Evolutionary conservation across 1,140 invertebrate genomes (phyloP).

Genomic region (Heliconius hermathena): DNA sequence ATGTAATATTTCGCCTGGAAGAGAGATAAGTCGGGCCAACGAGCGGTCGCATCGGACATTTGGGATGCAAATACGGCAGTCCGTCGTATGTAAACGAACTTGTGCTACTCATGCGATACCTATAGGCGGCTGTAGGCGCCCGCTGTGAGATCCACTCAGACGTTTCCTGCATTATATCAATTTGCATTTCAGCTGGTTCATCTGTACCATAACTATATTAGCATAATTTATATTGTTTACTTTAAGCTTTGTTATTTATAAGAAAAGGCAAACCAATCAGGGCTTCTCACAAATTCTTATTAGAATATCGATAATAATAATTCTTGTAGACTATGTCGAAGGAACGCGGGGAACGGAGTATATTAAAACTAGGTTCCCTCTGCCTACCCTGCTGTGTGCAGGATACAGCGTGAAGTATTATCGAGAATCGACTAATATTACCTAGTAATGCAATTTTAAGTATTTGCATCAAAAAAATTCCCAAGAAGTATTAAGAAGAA

Average conservation of each 20-base stretch:
- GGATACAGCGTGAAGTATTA: not conserved
- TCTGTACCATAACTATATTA: slow-evolving; percentile 36
- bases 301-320: not conserved
- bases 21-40: slow-evolving; percentile 72
- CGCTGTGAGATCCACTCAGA: slow-evolving; percentile 79
- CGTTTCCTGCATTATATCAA: slow-evolving; percentile 81
- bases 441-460: no score
- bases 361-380: no score
- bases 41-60: slow-evolving; percentile 72
- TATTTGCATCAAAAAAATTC: no score
- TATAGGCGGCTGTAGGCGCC: slow-evolving; percentile 47
- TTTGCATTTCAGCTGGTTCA: slow-evolving; percentile 77
- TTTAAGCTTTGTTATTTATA: not conserved
- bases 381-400: no score
- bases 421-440: not conserved
- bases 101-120: slow-evolving; percentile 74
- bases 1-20: slow-evolving; percentile 78
- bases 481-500: not conserved
- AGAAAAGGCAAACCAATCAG: not conserved
- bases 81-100: slow-evolving; percentile 80
- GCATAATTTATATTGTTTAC: slow-evolving; percentile 22
- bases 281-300: not conserved
- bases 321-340: not conserved
- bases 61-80: slow-evolving; percentile 79
- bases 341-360: no score